Base-by-base conservation (phyloP, 2,888 invertebrate genomes). In the Altica lythri region DNA sequence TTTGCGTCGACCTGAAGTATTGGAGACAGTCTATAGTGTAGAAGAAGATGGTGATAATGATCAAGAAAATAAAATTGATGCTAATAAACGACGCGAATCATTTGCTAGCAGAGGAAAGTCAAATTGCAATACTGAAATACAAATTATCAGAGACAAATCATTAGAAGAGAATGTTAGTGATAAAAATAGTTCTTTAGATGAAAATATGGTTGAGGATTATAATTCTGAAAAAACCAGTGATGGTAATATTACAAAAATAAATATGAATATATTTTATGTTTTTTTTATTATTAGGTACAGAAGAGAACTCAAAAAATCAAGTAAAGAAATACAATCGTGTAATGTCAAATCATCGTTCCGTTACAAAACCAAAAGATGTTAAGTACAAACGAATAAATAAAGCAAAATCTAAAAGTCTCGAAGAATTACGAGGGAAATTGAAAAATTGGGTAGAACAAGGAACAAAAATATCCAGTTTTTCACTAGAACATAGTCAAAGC, bases 371-470 rank as follows among this genome's bases (percentile, higher is more conserved):
- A 60, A 92, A 92, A 78, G 92, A 93, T 73, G 92, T 92, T 22
- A 92, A 92, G 77, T 92, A 92, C 78, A 92, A 92, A 74, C 83
- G 92, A 70, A 92, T 92, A 74, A 92, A 92, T 73, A 92, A 92
- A 74, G 92, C 92, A 3, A 92, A 92, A 73, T 92, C 92, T 57
- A 91, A 92, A 77, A 92, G 92, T 68, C 78, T 92, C 61, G 92
- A 92, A 68, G 92, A 92, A 69, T 72, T 92, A 52, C 78, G 92
- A 2, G 92, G 92, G 0, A 81, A 90, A 59, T 80, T 92, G 72
- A 89, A 89, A 80, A 90, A 89, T 74, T 90, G 91, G 85, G 90
- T 91, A 25, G 92, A 92, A 50, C 89, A 90, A 60, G 90, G 90
- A 6, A 85, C 81, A 64, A 85, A 86, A 71, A 72, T 86, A 61